Conservation (phyloP, 2,113 vertebrate species). For the Odocoileus virginianus region DNA sequence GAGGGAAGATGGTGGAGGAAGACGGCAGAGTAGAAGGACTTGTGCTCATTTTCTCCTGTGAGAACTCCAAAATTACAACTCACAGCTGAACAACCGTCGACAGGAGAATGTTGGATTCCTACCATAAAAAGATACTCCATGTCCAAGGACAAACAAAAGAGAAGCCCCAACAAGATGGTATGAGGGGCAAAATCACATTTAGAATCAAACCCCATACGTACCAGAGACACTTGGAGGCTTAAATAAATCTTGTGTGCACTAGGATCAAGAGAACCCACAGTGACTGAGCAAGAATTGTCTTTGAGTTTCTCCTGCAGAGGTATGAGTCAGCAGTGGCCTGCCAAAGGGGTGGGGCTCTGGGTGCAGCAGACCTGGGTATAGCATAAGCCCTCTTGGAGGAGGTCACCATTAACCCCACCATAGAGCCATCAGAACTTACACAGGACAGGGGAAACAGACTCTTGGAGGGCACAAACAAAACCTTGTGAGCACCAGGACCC, state of each 20-base stretch:
- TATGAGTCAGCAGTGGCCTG: background rate
- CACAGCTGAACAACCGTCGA: rapidly evolving
- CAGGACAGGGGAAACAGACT: background rate
- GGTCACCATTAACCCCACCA: background rate
- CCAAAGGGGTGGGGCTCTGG: background rate
- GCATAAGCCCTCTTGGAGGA: background rate
- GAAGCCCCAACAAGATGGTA: background rate
- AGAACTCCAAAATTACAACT: background rate
- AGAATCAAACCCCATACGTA: background rate
- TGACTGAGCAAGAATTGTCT: background rate
- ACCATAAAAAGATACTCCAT: background rate
- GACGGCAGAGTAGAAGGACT: background rate
- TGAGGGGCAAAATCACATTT: background rate
- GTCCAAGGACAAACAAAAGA: background rate
- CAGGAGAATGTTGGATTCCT: background rate
- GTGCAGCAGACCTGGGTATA: background rate
- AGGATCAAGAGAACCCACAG: background rate
- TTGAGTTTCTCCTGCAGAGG: background rate
- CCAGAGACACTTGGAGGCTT: background rate
- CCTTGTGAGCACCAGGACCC: background rate
- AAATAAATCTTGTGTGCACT: background rate
- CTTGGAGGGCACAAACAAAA: background rate
- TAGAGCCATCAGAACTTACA: background rate
- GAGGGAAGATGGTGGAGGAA: background rate
- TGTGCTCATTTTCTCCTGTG: background rate